These are phyloP conservation scores for Drosophila ogumai DNA, from an alignment of 1,140 invertebrate species.

Conservation along the genomic window DNA sequence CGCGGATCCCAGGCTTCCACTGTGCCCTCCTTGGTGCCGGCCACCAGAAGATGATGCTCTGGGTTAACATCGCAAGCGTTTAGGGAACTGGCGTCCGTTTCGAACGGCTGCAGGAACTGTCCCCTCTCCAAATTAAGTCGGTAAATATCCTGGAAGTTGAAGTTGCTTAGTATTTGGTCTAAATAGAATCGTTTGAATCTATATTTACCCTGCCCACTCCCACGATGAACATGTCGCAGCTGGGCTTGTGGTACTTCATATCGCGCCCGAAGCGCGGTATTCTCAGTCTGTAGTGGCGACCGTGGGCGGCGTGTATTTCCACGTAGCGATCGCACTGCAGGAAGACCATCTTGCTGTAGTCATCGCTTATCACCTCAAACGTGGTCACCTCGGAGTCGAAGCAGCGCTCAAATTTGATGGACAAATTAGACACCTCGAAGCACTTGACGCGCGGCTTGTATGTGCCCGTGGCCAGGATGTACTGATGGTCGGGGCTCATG, in stretches of 20 bases:
- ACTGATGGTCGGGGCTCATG: conserved; percentile 96
- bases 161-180: not conserved
- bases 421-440: conserved; percentile 98
- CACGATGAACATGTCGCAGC: conserved; percentile 96
- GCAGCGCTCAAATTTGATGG: conserved; percentile 99
- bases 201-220: conserved; percentile 89
- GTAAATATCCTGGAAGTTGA: conserved; percentile 92
- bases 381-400: conserved; percentile 97
- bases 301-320: conserved; percentile 97
- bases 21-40: conserved; percentile 96
- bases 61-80: conserved; percentile 96
- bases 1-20: conserved; percentile 99
- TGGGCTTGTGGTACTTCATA: conserved; percentile 94
- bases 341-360: conserved; percentile 94
- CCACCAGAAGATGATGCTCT: conserved; percentile 93
- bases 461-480: conserved; percentile 96
- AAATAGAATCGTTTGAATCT: not conserved
- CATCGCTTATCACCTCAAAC: conserved; percentile 95
- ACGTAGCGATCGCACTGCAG: conserved; percentile 95
- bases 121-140: conserved; percentile 98
- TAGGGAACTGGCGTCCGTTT: conserved; percentile 90
- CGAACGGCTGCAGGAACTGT: conserved; percentile 94
- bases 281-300: conserved; percentile 94
- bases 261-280: conserved; percentile 98
- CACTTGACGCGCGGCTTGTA: conserved; percentile 99